Evolutionary conservation across 2,888 invertebrate genomes (phyloP).

Genomic region (Cosmorhoe ocellata): DNA sequence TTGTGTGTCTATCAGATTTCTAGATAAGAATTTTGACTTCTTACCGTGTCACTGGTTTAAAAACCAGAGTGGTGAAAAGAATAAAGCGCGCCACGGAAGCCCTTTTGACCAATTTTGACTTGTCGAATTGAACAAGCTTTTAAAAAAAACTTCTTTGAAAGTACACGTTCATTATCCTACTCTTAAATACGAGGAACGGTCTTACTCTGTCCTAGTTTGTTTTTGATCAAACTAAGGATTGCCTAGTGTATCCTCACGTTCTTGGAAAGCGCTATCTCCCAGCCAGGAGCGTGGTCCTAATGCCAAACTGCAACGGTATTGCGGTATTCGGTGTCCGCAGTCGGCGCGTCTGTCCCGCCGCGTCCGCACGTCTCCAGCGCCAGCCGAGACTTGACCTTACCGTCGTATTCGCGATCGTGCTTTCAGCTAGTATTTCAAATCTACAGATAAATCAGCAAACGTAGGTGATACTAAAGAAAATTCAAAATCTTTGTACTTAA

Average conservation of each 20-base stretch:
- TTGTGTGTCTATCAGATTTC: no score
- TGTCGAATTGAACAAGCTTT: no score
- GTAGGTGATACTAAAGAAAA: not conserved
- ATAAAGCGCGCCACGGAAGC: no score
- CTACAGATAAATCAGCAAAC: not conserved
- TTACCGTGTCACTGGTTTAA: no score
- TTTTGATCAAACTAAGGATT: not conserved
- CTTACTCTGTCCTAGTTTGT: not conserved
- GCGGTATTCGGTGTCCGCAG: slow-evolving; percentile 39
- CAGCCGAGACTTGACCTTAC: not conserved
- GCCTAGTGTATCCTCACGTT: not conserved
- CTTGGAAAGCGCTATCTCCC: slow-evolving; percentile 22
- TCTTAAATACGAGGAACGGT: no score
- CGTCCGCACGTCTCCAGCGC: slow-evolving; percentile 37
- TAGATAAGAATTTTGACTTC: no score
- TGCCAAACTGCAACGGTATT: slow-evolving; percentile 37
- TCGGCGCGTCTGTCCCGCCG: slow-evolving; percentile 49
- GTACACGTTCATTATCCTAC: no score
- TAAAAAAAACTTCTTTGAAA: no score
- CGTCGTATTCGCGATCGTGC: slow-evolving; percentile 7
- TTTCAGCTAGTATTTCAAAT: not conserved
- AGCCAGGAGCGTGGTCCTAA: slow-evolving; percentile 40
- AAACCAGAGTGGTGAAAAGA: no score
- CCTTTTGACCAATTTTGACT: no score
- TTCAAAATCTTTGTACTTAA: not conserved